Evolutionary conservation across 2,113 vertebrate genomes (phyloP).

Genomic region (Crotalus viridis): DNA sequence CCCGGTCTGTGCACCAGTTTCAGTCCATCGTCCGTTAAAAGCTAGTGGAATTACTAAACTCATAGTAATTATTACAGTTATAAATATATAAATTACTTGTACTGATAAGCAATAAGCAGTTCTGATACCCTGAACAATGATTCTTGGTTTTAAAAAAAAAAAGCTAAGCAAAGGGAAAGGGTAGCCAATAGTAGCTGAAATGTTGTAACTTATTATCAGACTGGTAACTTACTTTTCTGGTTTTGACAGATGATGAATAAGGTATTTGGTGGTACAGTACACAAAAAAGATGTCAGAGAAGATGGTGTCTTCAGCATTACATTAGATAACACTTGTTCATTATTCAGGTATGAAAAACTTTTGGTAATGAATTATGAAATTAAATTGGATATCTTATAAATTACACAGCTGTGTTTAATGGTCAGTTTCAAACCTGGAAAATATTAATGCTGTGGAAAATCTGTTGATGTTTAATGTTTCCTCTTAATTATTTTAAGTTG

Average conservation of each 20-base stretch:
- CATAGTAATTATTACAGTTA: neutral
- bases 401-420: neutral
- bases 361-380: fast-evolving
- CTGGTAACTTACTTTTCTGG: conserved; percentile 4
- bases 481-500: neutral
- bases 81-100: neutral
- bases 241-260: conserved; percentile 96
- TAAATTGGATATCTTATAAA: neutral
- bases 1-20: neutral
- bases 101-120: neutral
- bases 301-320: conserved; percentile 93
- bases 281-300: conserved; percentile 93
- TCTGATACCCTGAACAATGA: neutral
- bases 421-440: neutral
- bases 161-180: no score
- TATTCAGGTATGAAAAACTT: conserved; percentile 82
- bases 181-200: neutral
- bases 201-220: neutral
- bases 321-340: conserved; percentile 91
- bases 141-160: neutral
- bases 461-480: neutral
- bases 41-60: neutral
- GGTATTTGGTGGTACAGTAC: conserved; percentile 95
- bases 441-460: neutral
- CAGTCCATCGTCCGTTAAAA: neutral